A percentile compares a stretch with the other conserved stretches of the same genome.
These are phyloP conservation scores for Sepioteuthis lessoniana DNA, from an alignment of 2,888 invertebrate species.

Conservation along the genomic window DNA sequence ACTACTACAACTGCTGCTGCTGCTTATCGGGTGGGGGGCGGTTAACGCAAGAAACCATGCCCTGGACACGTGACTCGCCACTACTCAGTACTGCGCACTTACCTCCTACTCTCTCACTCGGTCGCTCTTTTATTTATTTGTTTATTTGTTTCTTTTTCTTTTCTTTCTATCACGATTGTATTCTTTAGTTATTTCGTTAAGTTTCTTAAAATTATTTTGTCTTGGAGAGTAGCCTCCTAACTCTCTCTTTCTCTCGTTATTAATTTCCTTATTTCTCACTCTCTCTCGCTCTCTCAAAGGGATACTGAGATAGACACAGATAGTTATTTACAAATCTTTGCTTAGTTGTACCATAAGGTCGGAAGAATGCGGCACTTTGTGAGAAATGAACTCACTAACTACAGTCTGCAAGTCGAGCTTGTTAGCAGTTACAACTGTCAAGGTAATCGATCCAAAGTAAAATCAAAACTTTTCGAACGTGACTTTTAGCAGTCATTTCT, in stretches of 20 bases:
- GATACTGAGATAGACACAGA: background rate
- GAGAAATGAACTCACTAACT: background rate
- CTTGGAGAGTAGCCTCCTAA: background rate
- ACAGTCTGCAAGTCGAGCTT: background rate
- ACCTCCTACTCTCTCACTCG: background rate
- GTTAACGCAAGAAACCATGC: conserved; percentile 17
- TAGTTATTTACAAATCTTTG: no score
- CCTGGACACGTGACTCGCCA: conserved; percentile 36
- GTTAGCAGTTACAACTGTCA: background rate
- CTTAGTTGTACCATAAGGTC: no score
- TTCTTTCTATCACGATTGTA: background rate
- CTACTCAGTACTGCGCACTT: background rate
- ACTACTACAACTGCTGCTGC: no score
- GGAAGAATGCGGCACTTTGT: no score
- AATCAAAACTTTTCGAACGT: no score
- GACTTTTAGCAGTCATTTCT: background rate
- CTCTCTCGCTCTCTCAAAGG: background rate
- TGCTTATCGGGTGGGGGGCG: background rate
- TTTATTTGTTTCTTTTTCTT: background rate
- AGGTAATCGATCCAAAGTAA: no score
- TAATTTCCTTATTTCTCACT: background rate
- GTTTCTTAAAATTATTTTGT: background rate
- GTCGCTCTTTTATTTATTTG: background rate
- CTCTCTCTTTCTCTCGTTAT: background rate
- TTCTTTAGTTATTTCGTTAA: background rate